Base-by-base conservation (phyloP, 2,797 vertebrate genomes). In the Enteromius argenteus region DNA sequence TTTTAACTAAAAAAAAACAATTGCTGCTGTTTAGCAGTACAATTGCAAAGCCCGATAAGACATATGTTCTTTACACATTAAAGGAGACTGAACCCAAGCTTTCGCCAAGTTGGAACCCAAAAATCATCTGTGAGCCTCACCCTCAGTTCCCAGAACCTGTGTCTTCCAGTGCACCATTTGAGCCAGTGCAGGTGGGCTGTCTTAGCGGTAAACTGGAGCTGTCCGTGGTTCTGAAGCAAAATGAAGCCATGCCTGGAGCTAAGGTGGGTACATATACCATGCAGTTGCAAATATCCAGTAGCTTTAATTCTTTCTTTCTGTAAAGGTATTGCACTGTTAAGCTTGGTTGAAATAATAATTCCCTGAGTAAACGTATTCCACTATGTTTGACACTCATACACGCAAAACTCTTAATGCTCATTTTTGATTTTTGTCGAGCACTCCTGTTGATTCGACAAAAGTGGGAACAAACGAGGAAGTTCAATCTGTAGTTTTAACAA, bases 71-170 rank as follows among this genome's bases (percentile, higher is more conserved):
- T 66, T 27, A 66, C 13, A 39, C 9, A 21, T 75, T 75, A 27
- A 51, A 99, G 98, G 97, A 99, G 93, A 96, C 94, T 13, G 98
- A 99, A 93, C 97, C 97, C 90, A 99, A 99, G 90, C 95, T 99
- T 67, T 99, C 98, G 46, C 98, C 98, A 5, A 99, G 98, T 92
- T 99, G 98, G 98, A 99, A 98, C 93, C 98, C 98, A 83, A 98
- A 97, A 96, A 99, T 99, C 80, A 95, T 96, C 79, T 99, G 97
- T 86, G 98, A 99, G 87, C 98, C 98, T 73, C 98, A 99, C 90
- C 98, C 98, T 0, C 98, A 99, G 78, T 95, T 99, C 90, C 97
- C 96, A 69, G 97, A 98, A 91, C 97, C 92, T 2, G 87, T 97
- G 21, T 96, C 96, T 53, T 95, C 97, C 85, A 90, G 96, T 62